Conservation (phyloP, 2,888 invertebrate species). For the Morpho deidamia region DNA sequence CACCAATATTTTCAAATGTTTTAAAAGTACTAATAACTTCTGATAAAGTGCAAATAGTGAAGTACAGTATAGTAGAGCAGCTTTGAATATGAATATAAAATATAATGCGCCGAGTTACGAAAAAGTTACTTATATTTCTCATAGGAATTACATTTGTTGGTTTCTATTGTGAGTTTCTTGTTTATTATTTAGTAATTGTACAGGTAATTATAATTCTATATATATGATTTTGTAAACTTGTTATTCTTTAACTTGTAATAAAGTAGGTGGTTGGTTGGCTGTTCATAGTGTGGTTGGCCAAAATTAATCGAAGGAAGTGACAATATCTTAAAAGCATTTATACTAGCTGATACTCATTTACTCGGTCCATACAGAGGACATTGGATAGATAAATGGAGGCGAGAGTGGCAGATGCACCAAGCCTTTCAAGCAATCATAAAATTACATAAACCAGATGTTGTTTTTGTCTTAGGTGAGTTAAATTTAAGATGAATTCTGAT, state of each 20-base stretch:
- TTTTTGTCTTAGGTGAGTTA: slow-evolving; percentile 90
- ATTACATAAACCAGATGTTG: slow-evolving; percentile 89
- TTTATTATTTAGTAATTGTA: slow-evolving; percentile 52
- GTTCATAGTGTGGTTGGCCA: slow-evolving; percentile 87
- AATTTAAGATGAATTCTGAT: too few relatives aligned
- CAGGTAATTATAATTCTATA: slow-evolving; percentile 41
- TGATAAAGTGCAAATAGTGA: too few relatives aligned
- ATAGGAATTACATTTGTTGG: slow-evolving; percentile 42
- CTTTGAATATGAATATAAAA: not conserved
- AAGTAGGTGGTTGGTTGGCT: not conserved
- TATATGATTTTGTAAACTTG: too few relatives aligned
- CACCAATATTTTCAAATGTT: too few relatives aligned
- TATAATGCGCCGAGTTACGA: slow-evolving; percentile 48
- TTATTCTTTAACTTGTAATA: too few relatives aligned
- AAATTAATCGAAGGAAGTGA: slow-evolving; percentile 44
- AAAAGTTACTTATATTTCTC: slow-evolving; percentile 39
- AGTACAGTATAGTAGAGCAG: not conserved
- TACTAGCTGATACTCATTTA: slow-evolving; percentile 95
- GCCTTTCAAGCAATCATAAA: slow-evolving; percentile 91
- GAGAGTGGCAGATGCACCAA: slow-evolving; percentile 98
- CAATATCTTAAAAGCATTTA: slow-evolving; percentile 83
- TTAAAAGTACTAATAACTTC: too few relatives aligned
- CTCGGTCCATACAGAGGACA: slow-evolving; percentile 91
- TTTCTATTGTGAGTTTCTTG: slow-evolving; percentile 56
- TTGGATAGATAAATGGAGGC: slow-evolving; percentile 95